These are phyloP conservation scores for Thereva unica DNA, from an alignment of 2,888 invertebrate species.

Conservation along the genomic window DNA sequence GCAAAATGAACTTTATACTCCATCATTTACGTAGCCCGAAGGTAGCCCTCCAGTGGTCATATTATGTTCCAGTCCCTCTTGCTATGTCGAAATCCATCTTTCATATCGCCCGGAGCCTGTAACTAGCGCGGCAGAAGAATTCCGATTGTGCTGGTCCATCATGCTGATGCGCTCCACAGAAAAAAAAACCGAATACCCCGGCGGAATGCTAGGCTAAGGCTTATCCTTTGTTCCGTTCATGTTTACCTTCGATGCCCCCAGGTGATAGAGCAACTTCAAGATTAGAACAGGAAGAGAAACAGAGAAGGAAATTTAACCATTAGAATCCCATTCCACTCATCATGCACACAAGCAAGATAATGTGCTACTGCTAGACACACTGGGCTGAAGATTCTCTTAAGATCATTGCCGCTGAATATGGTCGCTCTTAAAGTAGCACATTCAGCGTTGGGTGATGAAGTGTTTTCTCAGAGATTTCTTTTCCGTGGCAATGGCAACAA, in stretches of 20 bases:
- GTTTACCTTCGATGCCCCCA: conserved; percentile 40
- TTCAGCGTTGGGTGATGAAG: too few relatives aligned
- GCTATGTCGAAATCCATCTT: conserved; percentile 40
- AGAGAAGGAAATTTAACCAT: neutral
- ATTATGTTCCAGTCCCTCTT: conserved; percentile 40
- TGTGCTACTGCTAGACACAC: neutral
- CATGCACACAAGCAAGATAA: neutral
- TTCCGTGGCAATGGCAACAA: too few relatives aligned
- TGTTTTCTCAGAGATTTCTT: too few relatives aligned
- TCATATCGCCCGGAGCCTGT: conserved; percentile 35
- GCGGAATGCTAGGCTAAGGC: conserved; percentile 26
- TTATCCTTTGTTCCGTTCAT: conserved; percentile 40
- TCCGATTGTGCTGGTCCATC: conserved; percentile 35
- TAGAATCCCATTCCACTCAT: neutral
- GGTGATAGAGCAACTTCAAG: conserved; percentile 36
- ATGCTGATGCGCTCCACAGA: conserved; percentile 26
- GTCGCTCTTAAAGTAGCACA: too few relatives aligned
- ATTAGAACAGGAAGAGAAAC: conserved; percentile 33
- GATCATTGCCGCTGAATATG: too few relatives aligned
- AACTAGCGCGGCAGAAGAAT: conserved; percentile 39
- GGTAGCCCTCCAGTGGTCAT: conserved; percentile 40
- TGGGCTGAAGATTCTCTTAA: too few relatives aligned
- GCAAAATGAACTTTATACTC: conserved; percentile 37
- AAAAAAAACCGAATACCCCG: conserved; percentile 26
- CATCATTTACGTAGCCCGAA: conserved; percentile 34